Conservation (phyloP, 92 coral and sea anemone species). For the Desmophyllum pertusum region DNA sequence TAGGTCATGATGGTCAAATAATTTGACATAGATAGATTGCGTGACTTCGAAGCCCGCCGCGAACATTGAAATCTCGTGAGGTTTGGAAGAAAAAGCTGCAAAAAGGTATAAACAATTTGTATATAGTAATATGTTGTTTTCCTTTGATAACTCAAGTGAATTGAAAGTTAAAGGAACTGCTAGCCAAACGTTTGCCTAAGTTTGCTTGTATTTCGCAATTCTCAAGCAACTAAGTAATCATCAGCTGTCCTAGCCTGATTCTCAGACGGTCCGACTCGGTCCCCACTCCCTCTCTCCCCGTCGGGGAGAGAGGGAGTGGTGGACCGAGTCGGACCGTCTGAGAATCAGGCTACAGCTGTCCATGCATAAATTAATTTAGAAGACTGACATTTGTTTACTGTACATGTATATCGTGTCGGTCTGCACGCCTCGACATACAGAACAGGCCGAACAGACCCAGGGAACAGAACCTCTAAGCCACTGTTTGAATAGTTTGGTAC, state of each 20-base stretch:
- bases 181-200: background rate
- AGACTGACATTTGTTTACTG: background rate
- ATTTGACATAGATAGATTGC: background rate
- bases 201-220: background rate
- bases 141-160: background rate
- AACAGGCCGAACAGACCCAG: no score
- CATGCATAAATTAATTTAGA: background rate
- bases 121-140: background rate
- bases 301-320: no score
- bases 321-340: no score
- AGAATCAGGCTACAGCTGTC: no score
- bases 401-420: background rate
- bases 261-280: no score
- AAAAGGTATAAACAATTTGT: background rate
- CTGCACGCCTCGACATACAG: no score
- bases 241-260: no score
- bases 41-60: background rate
- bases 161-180: background rate
- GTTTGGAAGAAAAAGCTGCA: background rate
- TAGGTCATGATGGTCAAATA: no score
- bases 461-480: background rate
- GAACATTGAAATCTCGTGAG: background rate
- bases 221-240: background rate
- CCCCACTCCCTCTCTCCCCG: no score
- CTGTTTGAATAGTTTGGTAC: no score